A percentile compares a stretch with the other conserved stretches of the same genome.
These are phyloP conservation scores for Gymnobelideus leadbeateri DNA, from an alignment of 2,113 vertebrate genomes.

Conservation along the genomic window DNA sequence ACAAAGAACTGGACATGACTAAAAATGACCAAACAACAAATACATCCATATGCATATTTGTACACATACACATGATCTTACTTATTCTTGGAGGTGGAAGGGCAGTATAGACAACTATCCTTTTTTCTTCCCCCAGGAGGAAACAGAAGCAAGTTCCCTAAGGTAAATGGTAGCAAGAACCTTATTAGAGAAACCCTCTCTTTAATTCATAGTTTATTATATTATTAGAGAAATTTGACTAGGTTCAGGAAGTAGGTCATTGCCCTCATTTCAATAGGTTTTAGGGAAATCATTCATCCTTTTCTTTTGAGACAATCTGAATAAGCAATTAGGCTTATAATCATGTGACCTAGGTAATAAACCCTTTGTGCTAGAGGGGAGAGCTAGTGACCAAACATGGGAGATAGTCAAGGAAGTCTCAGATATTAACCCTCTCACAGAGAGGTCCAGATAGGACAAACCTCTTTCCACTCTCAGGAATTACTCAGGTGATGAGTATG, in stretches of 20 bases:
- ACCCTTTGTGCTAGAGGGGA: neutral
- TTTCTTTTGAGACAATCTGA: neutral
- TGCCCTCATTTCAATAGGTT: too few species aligned
- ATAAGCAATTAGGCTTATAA: rapidly evolving
- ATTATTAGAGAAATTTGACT: neutral
- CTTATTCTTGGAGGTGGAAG: neutral
- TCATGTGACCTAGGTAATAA: neutral
- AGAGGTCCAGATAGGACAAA: rapidly evolving
- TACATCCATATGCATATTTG: too few species aligned
- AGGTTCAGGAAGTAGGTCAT: too few species aligned
- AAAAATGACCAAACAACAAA: too few species aligned
- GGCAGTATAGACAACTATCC: neutral
- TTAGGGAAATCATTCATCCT: rapidly evolving
- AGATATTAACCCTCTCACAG: rapidly evolving
- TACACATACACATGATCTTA: neutral
- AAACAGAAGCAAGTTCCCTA: neutral
- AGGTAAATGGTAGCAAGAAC: neutral
- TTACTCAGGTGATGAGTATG: neutral
- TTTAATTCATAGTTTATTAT: neutral
- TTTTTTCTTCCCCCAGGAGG: neutral
- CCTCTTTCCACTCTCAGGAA: neutral
- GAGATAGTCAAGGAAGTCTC: neutral
- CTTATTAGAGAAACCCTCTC: neutral
- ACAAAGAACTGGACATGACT: too few species aligned
- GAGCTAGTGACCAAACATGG: rapidly evolving